Evolutionary conservation across 2,888 invertebrate genomes (phyloP).

Genomic region (Alloplasta piceator): DNA sequence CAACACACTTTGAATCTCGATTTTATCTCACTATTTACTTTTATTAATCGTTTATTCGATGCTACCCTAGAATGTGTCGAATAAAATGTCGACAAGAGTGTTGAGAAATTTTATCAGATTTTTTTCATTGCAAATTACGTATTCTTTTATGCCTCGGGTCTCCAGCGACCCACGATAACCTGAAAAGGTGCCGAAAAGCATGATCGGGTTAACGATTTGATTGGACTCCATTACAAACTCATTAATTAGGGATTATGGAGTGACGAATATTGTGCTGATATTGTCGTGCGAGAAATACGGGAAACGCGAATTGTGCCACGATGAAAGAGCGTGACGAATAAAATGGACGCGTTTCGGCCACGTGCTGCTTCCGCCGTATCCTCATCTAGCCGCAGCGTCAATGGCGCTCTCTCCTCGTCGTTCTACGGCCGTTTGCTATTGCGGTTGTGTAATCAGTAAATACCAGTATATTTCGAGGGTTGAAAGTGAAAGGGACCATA

Average conservation of each 20-base stretch:
- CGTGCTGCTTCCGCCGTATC: too few relatives aligned
- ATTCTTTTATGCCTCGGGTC: too few relatives aligned
- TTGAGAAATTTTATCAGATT: too few relatives aligned
- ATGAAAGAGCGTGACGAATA: constrained; percentile 80
- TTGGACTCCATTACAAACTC: neutral
- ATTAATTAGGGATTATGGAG: too few relatives aligned
- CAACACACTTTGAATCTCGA: constrained; percentile 12
- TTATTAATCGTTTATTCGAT: neutral
- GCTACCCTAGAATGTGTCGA: too few relatives aligned
- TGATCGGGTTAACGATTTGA: neutral
- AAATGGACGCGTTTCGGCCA: constrained; percentile 77
- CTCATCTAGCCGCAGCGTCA: constrained; percentile 55
- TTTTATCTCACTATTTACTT: constrained; percentile 3
- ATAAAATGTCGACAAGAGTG: too few relatives aligned
- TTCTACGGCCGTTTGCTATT: constrained; percentile 59
- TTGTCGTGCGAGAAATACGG: constrained; percentile 73
- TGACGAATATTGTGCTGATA: constrained; percentile 37
- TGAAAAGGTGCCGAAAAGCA: too few relatives aligned
- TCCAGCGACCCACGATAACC: too few relatives aligned
- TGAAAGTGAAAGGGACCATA: constrained; percentile 70
- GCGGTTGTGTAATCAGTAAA: constrained; percentile 82
- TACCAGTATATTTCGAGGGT: constrained; percentile 77
- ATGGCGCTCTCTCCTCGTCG: constrained; percentile 15
- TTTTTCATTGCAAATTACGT: too few relatives aligned
- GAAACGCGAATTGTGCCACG: constrained; percentile 83